A percentile compares a stretch with the other conserved stretches of the same genome.
phyloP scores from a whole-genome alignment of 2,888 invertebrate genomes.

The Dolomedes plantarius region DNA sequence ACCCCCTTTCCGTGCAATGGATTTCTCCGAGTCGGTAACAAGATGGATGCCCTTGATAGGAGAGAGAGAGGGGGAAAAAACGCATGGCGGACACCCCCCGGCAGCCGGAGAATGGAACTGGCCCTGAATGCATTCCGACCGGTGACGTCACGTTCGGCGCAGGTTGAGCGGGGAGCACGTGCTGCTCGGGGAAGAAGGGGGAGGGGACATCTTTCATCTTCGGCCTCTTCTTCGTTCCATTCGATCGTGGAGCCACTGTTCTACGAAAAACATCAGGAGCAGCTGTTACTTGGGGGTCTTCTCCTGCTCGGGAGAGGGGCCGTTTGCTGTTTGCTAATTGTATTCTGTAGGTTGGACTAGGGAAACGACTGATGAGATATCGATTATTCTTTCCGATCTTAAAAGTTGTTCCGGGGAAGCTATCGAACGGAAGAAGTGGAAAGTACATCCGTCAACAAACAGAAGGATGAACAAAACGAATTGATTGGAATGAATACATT shows the following conservation, averaged over 20 bases:
- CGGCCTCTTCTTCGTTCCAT: constrained; percentile 20
- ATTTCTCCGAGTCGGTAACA: neutral
- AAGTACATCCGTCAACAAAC: no score
- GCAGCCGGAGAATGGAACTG: neutral
- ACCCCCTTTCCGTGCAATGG: neutral
- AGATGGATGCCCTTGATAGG: constrained; percentile 16
- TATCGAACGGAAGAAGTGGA: no score
- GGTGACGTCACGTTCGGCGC: constrained; percentile 6
- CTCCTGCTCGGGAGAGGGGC: neutral
- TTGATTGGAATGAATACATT: no score
- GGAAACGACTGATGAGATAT: no score
- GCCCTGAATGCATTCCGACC: constrained; percentile 5
- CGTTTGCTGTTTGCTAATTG: neutral
- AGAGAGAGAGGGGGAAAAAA: neutral
- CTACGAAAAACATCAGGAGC: constrained; percentile 50
- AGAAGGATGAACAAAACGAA: no score
- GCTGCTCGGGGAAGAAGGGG: neutral
- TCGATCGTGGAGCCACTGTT: constrained; percentile 13
- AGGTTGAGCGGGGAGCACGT: constrained; percentile 11
- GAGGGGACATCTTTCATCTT: constrained; percentile 8
- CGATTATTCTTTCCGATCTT: no score
- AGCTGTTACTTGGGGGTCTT: constrained; percentile 48
- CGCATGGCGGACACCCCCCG: neutral
- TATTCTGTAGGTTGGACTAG: no score
- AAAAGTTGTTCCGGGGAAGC: no score